These are phyloP conservation scores for Argopecten irradians DNA, from an alignment of 1,140 invertebrate genomes.

Conservation along the genomic window DNA sequence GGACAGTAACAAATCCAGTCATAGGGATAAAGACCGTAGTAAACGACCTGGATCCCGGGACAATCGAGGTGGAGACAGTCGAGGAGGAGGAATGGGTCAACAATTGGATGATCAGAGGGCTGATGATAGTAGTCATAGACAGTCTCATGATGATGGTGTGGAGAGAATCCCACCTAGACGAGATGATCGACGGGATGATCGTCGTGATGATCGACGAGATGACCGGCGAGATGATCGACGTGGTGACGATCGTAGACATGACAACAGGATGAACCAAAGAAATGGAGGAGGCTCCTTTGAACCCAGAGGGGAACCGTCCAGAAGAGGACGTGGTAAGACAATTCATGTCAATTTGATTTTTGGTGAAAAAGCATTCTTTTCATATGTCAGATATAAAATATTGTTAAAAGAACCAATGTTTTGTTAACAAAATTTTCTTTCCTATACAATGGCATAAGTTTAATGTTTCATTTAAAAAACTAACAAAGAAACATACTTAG, in stretches of 20 bases:
- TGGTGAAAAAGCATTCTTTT: too few relatives aligned
- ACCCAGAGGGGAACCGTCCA: constrained; percentile 88
- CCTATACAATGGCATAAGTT: too few relatives aligned
- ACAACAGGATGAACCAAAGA: constrained; percentile 35
- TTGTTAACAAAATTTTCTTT: too few relatives aligned
- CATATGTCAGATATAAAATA: too few relatives aligned
- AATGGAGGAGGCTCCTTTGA: constrained; percentile 77
- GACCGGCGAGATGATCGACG: constrained; percentile 41
- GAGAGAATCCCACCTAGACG: constrained; percentile 35
- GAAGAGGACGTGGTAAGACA: constrained; percentile 68
- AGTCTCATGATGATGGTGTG: constrained; percentile 30
- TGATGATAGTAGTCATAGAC: constrained; percentile 33
- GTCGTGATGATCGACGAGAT: constrained; percentile 43
- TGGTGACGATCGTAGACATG: constrained; percentile 33
- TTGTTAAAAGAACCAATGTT: too few relatives aligned
- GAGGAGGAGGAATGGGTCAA: too few relatives aligned
- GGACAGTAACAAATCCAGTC: constrained; percentile 38
- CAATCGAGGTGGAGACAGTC: background rate
- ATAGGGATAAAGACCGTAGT: constrained; percentile 38
- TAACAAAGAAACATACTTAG: too few relatives aligned
- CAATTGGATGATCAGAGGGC: constrained; percentile 31
- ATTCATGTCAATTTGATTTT: constrained; percentile 13
- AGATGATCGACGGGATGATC: constrained; percentile 42
- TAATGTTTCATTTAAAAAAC: too few relatives aligned
- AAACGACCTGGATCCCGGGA: background rate